Evolutionary conservation across 1,140 invertebrate species (phyloP), one percentile per base, ranked within the genome.

Genomic region (Ectropis grisescens): DNA sequence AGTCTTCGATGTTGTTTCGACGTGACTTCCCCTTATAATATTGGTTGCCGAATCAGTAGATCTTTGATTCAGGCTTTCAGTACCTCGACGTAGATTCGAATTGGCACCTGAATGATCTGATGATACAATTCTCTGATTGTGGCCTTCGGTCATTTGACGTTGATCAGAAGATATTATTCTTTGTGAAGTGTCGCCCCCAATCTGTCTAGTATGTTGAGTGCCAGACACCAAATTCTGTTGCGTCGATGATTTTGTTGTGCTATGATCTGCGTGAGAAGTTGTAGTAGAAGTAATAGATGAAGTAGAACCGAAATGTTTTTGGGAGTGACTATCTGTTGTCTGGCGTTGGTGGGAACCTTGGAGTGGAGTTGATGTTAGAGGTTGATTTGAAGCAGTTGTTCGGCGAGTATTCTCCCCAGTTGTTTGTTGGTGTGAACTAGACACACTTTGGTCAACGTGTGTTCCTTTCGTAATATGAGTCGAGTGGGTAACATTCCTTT

Each of bases 1-100:
- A 23, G 59, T 58, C 25, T 41, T 62, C 22, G 55, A 33, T 34
- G 58, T 31, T 37, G 56, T 22, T 49, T 58, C 34, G 2, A 43
- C 26, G 13, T 62, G 58, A 15, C 29, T 65, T 30, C 36, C 41
- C 28, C 29, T 45, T n/a, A 48, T 43, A 23, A 44, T 26, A 41
- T 52, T 25, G 34, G 28, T 45, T 19, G 43, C 34, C 11, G 45
- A 50, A 19, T 31, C 43, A 6, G 35, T 29, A 29, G 33, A 44
- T 31, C 36, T 34, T 24, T 53, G 35, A 38, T 16, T 42, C 29
- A 47, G 38, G 29, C 33, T 44, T n/a, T 40, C 36, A 4, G 33
- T 11, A 4, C 35, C 25, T 14, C 27, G 24, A 11, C 45, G 47
- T 33, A 48, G 47, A n/a, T 37, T 47, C 10, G 46, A 43, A 13